A percentile compares a stretch with the other conserved stretches of the same genome.
Conservation (phyloP, 2,113 vertebrate species). For the Pangasianodon hypophthalmus region DNA sequence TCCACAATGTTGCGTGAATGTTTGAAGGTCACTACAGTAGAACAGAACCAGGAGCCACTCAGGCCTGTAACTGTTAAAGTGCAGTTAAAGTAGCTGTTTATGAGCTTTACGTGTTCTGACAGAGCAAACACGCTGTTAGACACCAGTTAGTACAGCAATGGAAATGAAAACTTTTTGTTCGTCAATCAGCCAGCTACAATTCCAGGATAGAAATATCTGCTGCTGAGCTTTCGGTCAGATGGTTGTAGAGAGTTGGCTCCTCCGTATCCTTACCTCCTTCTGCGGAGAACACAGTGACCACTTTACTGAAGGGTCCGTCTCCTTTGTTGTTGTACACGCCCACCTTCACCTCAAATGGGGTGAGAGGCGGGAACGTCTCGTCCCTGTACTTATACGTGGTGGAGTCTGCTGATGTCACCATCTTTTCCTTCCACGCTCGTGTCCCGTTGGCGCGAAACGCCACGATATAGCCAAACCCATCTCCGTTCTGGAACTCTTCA, state of each 20-base stretch:
- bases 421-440: conserved; percentile 95
- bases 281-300: conserved; percentile 90
- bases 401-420: conserved; percentile 94
- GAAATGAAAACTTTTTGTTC: not conserved
- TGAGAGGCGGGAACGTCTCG: conserved; percentile 93
- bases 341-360: conserved; percentile 94
- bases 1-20: too few species aligned
- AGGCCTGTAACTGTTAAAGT: not conserved
- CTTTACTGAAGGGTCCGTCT: conserved; percentile 92
- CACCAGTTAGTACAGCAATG: not conserved
- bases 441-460: conserved; percentile 94
- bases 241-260: not conserved
- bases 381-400: conserved; percentile 95
- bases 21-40: not conserved
- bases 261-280: conserved; percentile 83
- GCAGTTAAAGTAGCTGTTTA: too few species aligned
- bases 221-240: not conserved
- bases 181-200: not conserved
- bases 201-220: not conserved
- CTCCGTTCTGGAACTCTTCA: conserved; percentile 96
- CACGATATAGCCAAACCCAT: conserved; percentile 96
- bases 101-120: not conserved
- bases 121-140: not conserved
- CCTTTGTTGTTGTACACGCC: conserved; percentile 98
- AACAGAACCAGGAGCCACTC: not conserved